Evolutionary conservation across 2,888 invertebrate species (phyloP).

Genomic region (Meta bourneti): DNA sequence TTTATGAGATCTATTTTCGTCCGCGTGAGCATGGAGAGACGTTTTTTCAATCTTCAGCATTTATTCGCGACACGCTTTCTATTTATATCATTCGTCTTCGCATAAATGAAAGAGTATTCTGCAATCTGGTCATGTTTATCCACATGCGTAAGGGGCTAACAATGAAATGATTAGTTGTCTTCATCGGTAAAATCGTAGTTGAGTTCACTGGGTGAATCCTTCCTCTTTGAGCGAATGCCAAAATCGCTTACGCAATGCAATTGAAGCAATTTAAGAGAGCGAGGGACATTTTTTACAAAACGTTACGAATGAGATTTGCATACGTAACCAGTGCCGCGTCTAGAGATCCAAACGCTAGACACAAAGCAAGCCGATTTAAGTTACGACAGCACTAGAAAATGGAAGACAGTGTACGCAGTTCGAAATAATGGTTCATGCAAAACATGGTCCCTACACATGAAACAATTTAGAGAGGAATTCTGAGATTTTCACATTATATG

Average conservation of each 20-base stretch:
- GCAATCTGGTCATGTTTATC: neutral
- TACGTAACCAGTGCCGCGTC: too few species aligned
- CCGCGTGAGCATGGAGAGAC: constrained; percentile 23
- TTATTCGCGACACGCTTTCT: constrained; percentile 21
- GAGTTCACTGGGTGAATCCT: neutral
- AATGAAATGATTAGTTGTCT: neutral
- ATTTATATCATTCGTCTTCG: constrained; percentile 32
- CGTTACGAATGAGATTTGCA: neutral
- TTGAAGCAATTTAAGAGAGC: neutral
- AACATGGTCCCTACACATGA: too few species aligned
- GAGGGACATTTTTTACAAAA: neutral
- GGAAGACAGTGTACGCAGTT: too few species aligned
- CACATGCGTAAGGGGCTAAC: neutral
- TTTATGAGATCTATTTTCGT: constrained; percentile 28
- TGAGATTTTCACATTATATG: too few species aligned
- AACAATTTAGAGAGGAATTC: too few species aligned
- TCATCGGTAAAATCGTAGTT: neutral
- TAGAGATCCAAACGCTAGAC: too few species aligned
- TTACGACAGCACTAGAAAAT: too few species aligned
- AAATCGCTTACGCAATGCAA: neutral
- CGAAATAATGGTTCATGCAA: too few species aligned
- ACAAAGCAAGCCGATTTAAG: too few species aligned
- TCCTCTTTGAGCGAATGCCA: neutral
- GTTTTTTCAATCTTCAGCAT: constrained; percentile 30
- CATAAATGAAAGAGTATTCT: neutral